phyloP scores from a whole-genome alignment of 2,113 vertebrate genomes.

The Arvicanthis niloticus region DNA sequence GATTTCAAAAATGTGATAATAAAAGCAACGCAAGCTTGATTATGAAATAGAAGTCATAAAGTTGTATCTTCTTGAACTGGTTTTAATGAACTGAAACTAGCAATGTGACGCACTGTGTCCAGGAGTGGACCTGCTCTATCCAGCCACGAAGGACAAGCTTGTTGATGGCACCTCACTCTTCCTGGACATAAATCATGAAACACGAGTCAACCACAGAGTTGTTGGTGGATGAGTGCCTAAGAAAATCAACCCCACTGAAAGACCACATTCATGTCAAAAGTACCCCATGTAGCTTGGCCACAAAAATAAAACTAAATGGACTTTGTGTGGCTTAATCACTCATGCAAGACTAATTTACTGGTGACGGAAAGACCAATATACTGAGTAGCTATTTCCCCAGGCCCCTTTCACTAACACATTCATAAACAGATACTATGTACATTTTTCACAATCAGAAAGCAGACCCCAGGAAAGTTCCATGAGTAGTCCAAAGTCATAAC shows the following conservation, averaged over 20 bases:
- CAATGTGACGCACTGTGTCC: not conserved
- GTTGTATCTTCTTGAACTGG: conserved; percentile 23
- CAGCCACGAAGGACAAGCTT: not conserved
- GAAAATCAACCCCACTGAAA: conserved; percentile 43
- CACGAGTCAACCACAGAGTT: conserved; percentile 19
- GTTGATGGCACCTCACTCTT: not conserved
- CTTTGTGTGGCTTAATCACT: conserved; percentile 54
- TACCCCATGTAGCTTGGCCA: not conserved
- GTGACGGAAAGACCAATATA: conserved; percentile 57
- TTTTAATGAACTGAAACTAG: conserved; percentile 56
- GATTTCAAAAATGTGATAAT: conserved; percentile 40
- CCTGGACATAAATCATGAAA: conserved; percentile 38
- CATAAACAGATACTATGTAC: not conserved
- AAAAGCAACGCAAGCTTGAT: conserved; percentile 42
- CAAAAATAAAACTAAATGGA: conserved; percentile 63
- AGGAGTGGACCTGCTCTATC: not conserved
- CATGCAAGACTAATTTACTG: conserved; percentile 33
- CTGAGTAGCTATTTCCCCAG: not conserved
- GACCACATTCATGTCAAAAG: conserved; percentile 42
- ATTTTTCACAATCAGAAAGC: conserved; percentile 41
- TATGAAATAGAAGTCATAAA: conserved; percentile 57
- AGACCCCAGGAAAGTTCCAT: conserved; percentile 15
- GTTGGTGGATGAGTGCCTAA: not conserved
- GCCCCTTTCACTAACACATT: conserved; percentile 45
- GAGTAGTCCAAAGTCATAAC: conserved; percentile 18